phyloP scores from a whole-genome alignment of 2,113 vertebrate species.

The Fulmarus glacialis region DNA sequence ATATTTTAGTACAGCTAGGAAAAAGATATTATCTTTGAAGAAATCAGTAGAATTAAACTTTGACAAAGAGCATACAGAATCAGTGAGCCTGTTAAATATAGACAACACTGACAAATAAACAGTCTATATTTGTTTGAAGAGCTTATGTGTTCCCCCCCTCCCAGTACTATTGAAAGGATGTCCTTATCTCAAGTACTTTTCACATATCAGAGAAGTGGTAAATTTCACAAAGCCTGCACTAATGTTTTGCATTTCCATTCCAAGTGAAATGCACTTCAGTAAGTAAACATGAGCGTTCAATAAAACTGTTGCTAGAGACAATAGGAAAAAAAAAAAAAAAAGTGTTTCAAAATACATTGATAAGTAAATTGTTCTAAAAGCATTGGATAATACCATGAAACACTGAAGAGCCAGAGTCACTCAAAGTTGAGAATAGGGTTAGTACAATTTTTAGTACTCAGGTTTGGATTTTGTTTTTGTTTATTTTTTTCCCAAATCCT shows the following conservation, averaged over 20 bases:
- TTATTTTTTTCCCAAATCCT: background rate
- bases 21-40: background rate
- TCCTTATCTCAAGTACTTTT: constrained; percentile 85
- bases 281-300: constrained; percentile 75
- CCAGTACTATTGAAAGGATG: constrained; percentile 78
- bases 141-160: constrained; percentile 44
- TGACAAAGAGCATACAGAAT: constrained; percentile 58
- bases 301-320: constrained; percentile 58
- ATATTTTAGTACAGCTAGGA: background rate
- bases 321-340: background rate
- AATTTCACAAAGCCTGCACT: constrained; percentile 80
- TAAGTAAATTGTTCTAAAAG: constrained; percentile 66
- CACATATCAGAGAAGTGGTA: constrained; percentile 78
- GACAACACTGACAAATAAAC: constrained; percentile 73
- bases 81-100: constrained; percentile 69
- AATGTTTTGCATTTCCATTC: constrained; percentile 81
- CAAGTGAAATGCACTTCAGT: constrained; percentile 80
- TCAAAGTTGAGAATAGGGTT: background rate
- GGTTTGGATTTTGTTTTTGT: background rate
- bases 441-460: background rate
- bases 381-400: constrained; percentile 20
- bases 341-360: constrained; percentile 60
- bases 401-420: background rate
- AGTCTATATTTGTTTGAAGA: constrained; percentile 75
- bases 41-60: constrained; percentile 62